Conservation (phyloP, 2,888 invertebrate species). For the Thereva nobilitata region DNA sequence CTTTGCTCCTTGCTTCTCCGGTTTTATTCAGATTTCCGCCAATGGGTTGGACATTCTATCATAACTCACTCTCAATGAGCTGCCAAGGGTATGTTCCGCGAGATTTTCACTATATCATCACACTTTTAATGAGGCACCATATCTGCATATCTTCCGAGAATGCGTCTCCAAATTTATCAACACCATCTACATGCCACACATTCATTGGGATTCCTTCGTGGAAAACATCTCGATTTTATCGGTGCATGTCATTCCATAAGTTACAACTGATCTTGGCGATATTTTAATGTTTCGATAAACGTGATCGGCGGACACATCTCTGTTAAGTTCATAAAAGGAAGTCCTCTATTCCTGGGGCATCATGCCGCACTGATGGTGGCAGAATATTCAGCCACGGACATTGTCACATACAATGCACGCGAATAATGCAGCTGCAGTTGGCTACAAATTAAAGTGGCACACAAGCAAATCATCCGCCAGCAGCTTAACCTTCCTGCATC, state of each 20-base stretch:
- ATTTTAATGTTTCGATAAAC: conserved; percentile 12
- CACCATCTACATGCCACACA: conserved; percentile 7
- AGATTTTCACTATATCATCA: too few species aligned
- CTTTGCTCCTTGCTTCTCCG: too few species aligned
- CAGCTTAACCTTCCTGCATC: conserved; percentile 2
- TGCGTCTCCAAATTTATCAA: conserved; percentile 11
- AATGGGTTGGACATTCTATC: too few species aligned
- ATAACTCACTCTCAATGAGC: too few species aligned
- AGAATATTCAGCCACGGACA: not conserved
- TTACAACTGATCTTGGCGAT: conserved; percentile 21
- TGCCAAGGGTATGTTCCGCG: too few species aligned
- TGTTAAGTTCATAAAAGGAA: not conserved
- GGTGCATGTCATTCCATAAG: conserved; percentile 18
- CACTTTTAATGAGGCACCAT: too few species aligned
- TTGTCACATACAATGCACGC: conserved; percentile 7
- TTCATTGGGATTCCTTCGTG: conserved; percentile 10
- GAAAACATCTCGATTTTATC: conserved; percentile 20
- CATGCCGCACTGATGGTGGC: not conserved
- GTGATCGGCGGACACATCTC: not conserved
- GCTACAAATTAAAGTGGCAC: conserved; percentile 7
- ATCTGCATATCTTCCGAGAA: too few species aligned
- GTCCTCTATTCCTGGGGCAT: not conserved
- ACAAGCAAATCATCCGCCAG: conserved; percentile 9
- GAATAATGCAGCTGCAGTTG: conserved; percentile 20
- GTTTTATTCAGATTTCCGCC: too few species aligned